Base-by-base conservation (phyloP, 64 coral and sea anemone genomes). In the Pocillopora verrucosa region DNA sequence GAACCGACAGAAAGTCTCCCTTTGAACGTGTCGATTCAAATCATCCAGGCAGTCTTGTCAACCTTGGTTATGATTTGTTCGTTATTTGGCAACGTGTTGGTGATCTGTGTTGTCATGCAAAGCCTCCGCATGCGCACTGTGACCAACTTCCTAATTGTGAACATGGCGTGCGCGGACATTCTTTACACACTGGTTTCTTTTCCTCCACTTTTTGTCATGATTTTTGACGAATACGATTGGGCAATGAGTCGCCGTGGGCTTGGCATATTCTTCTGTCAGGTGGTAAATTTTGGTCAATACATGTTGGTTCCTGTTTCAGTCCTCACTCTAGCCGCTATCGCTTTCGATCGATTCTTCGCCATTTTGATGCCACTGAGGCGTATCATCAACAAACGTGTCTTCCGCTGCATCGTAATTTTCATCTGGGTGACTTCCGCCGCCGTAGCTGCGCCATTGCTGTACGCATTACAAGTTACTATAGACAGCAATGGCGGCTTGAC, bases 291-390 rank as follows among this genome's bases (percentile, higher is more conserved):
- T 24, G 83, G 82, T 34, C 90, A 92, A n/a, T 92, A 87, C 59
- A 45, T 79, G 12, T 74, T 92, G 10, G 74, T 87, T 11, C 72
- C 83, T 45, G 90, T 92, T 22, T 92, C 90, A 0, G 75, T 92
- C 22, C 83, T 92, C 9, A 92, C 90, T 6, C n/a, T 92, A 41
- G 83, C 90, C 9, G 77, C 90, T 6, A 92, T 92, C 10, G 90
- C 90, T 56, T 69, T 87, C 16, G 90, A 92, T 87, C 83, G 90
- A 24, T 92, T 92, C 83, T 92, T 86, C 37, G 90, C 90, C 24
- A 92, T 92, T 36, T 69, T 80, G n/a, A 86, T 92, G 19, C 90
- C 90, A 0, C 61, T 92, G n/a, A 75, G 79, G 61, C 72, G 84
- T 56, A 86, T 92, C 62, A 73, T 92, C 16, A 92, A 76, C 19